Percentiles rank a stretch among this genome's conserved stretches.
Conservation (phyloP, 2,113 vertebrate genomes). For the Dunckerocampus dactyliophorus region DNA sequence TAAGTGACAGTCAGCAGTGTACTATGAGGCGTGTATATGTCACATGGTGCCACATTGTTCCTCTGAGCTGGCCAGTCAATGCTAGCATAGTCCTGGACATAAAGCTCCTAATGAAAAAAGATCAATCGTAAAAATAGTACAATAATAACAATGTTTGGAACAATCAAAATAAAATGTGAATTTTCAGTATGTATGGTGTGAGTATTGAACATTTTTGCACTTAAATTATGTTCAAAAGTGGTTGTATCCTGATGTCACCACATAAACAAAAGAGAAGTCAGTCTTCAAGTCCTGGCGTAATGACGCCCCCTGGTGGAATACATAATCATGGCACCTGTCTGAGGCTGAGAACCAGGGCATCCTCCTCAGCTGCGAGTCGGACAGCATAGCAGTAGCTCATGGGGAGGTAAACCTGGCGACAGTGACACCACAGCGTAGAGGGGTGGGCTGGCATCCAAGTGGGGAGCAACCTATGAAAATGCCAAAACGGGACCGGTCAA, state of each 20-base stretch:
- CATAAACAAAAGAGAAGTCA: too few species aligned
- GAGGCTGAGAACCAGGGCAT: constrained; percentile 81
- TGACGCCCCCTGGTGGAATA: constrained; percentile 34
- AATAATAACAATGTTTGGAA: too few species aligned
- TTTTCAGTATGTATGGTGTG: too few species aligned
- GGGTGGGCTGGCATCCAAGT: constrained; percentile 87
- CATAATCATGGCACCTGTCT: constrained; percentile 77
- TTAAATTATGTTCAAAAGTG: too few species aligned
- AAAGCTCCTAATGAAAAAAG: constrained; percentile 80
- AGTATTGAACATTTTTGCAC: too few species aligned
- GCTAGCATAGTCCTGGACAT: constrained; percentile 80
- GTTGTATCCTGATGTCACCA: too few species aligned
- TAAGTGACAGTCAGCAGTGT: constrained; percentile 76
- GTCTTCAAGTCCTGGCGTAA: too few species aligned
- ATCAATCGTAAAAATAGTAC: not conserved
- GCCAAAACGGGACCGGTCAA: not conserved
- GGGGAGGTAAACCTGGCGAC: constrained; percentile 92
- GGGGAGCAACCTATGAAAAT: constrained; percentile 81
- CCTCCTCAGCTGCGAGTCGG: constrained; percentile 79
- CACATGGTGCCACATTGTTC: constrained; percentile 80
- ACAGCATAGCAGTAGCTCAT: constrained; percentile 94
- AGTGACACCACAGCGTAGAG: constrained; percentile 93
- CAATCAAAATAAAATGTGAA: too few species aligned
- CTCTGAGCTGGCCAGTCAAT: constrained; percentile 92
- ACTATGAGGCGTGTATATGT: constrained; percentile 89